Conservation (phyloP, 2,797 vertebrate genomes). For the Iguana delicatissima region DNA sequence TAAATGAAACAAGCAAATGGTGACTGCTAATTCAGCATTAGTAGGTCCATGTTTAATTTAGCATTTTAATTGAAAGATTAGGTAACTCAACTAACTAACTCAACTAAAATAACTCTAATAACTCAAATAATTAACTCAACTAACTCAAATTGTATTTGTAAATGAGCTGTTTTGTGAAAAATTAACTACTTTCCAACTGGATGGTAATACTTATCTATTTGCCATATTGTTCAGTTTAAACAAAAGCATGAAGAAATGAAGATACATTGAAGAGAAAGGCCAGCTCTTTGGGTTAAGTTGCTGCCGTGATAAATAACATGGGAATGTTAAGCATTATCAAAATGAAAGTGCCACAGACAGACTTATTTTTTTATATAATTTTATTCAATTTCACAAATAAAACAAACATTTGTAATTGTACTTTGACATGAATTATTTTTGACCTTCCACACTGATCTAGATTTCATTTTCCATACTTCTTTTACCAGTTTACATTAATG, state of each 20-base stretch:
- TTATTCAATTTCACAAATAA: too few relatives aligned
- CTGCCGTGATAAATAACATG: background rate
- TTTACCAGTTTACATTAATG: too few relatives aligned
- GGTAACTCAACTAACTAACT: too few relatives aligned
- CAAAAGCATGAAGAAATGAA: background rate
- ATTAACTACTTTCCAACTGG: background rate
- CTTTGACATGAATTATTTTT: too few relatives aligned
- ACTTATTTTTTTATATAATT: too few relatives aligned
- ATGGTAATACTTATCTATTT: background rate
- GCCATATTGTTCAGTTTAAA: background rate
- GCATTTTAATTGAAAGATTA: background rate
- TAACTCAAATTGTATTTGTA: constrained; percentile 8
- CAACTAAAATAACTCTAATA: too few relatives aligned
- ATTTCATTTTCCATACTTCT: too few relatives aligned
- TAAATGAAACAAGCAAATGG: background rate
- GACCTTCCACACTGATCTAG: too few relatives aligned
- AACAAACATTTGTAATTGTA: too few relatives aligned
- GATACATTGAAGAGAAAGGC: background rate
- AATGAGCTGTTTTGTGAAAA: background rate
- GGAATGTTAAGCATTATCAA: background rate
- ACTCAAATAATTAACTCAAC: background rate
- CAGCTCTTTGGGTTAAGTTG: background rate
- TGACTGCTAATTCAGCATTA: background rate
- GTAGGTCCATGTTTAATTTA: background rate
- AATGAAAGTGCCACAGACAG: background rate